Base-by-base conservation (phyloP, 1,140 invertebrate genomes). In the Hylyphantes graminicola region DNA sequence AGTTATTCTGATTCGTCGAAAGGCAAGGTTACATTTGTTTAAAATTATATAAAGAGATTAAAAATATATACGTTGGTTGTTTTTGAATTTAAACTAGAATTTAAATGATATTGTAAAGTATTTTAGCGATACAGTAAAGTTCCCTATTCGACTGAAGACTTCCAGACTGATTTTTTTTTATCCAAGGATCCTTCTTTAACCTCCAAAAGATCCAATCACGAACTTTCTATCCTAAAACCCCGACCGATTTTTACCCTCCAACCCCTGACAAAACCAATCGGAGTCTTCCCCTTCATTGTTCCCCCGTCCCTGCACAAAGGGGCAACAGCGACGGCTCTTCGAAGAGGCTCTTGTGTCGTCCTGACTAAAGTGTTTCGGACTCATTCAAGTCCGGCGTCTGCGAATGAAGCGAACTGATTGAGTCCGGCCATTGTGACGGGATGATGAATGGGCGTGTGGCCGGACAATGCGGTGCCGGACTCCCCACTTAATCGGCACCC, bases 361-460 rank as follows among this genome's bases (percentile, higher is more conserved):
- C 67, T 70, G 67, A 19, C 67, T 51, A 70, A 70, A 70, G 67
- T 70, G 67, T 70, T 35, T 51, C n/a, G n/a, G n/a, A n/a, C n/a
- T n/a, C 67, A 70, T 70, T 70, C 48, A 70, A 70, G 67, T 70
- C 67, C 48, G 67, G 13, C 35, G 48, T 51, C 67, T 70, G 67
- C 48, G 17, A 17, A 51, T 70, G 67, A 70, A 17, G 67, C 67
- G 67, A 51, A 70, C 51, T 70, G 67, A 70, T 70, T 48, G 67
- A 51, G 53, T 70, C 12, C 67, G 67, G 67, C 67, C 48, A 70
- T 70, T 70, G 67, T 70, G 67, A 21, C 9, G 64, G 3, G 57
- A 3, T 12, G 4, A n/a, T 5, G 57, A n/a, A 59, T 12, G 3
- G 57, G 57, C 5, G 19, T 51, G 15, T 50, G 48, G 12, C 67